Evolutionary conservation across 2,113 vertebrate genomes (phyloP), one percentile per base, ranked within the genome.

Genomic region (Polypterus bichir): DNA sequence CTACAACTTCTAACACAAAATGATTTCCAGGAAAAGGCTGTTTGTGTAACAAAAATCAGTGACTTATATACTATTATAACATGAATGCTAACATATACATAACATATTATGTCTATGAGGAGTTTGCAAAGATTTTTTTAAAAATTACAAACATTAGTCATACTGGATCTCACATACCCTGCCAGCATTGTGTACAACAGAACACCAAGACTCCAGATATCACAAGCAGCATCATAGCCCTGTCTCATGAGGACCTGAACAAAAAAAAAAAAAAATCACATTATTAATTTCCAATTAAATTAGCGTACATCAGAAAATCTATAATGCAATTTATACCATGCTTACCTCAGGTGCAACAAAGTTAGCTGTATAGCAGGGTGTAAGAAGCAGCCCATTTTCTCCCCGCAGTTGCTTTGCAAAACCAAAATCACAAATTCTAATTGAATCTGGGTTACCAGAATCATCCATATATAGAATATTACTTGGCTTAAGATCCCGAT

Each of bases 401-500:
- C 93, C 94, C 53, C 92, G 78, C 64, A 97, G 89, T 73, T 98
- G 94, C 74, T 98, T 98, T 59, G 95, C 92, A 67, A 97, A 98
- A 57, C 94, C 93, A 81, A 98, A 98, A 75, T 98, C 95, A 78
- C 94, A 98, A 74, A 98, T 98, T 62, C 89, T 82, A 69, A 98
- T 97, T n/a, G 93, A 98, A 74, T 98, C 92, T 3, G 95, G 89
- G 74, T 89, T 96, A 60, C 91, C 90, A 10, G 93, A 97, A 70
- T 98, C 90, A 59, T 98, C 92, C 87, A 89, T 94, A 60, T 98
- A 98, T 44, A 98, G 88, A 81, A 98, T 98, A 83, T 98, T 98
- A 81, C 95, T 98, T 72, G 95, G 93, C 65, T 98, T 98, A 75
- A 98, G 89, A 81, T 98, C 95, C 76, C 94, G 80, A 74, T 98